Base-by-base conservation (phyloP, 1,140 invertebrate species). In the Maniola jurtina region DNA sequence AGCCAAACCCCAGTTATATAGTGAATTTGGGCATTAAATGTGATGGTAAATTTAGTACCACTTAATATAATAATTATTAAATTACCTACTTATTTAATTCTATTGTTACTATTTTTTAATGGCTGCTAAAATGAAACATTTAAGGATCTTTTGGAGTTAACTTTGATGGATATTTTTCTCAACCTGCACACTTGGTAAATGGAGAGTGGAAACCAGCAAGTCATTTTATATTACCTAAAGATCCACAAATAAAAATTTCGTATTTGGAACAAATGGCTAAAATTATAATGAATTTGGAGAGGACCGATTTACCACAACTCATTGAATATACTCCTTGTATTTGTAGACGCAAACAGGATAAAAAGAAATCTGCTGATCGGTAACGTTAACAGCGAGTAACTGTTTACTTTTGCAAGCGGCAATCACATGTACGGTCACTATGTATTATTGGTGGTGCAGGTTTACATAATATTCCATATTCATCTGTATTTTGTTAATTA, bases 111-210 rank as follows among this genome's bases (percentile, higher is more conserved):
- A 25, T 57, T 34, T 60, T 52, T 60, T 33, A 25, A 54, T 33
- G 5, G 13, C 5, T 35, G 13, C 7, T 55, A 35, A 34, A 55
- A 34, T 16, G 2, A 55, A 6, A 0, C 25, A 68, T 81, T 73
- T 9, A 63, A 92, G 91, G 91, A 35, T 79, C 85, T n/a, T 92
- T 91, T 84, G 90, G 84, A 47, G 79, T 92, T 66, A 74, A 77
- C 13, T 84, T 88, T 62, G 70, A 86, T 50, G 83, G 91, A 35
- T 70, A 82, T 52, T 91, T 92, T 83, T 92, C 92, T n/a, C 91
- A 92, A 76, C 91, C 92, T 11, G 83, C 81, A 33, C 76, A 77
- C 33, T 80, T 87, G 13, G 68, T 80, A n/a, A 78, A 84, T 58
- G 79, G 76, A 8, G 72, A 71, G 64, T 92, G 92, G 92, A 64